Percentiles rank a stretch among this genome's conserved stretches.
These are phyloP conservation scores for Lomographa bimaculata DNA, from an alignment of 2,888 invertebrate species.

Conservation along the genomic window DNA sequence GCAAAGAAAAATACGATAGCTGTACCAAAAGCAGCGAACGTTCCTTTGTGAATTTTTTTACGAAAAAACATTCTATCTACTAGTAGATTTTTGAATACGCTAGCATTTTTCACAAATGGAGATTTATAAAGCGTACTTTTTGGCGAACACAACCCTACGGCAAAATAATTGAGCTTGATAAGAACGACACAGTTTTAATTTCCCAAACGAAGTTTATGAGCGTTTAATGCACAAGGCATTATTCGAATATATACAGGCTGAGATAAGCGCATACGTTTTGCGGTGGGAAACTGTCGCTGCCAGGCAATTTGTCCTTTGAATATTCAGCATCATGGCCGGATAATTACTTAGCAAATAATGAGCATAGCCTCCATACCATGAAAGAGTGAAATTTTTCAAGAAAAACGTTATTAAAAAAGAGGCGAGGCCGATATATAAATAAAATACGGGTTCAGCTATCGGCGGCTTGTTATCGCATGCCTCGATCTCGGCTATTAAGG, in stretches of 20 bases:
- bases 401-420: slow-evolving; percentile 82
- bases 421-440: slow-evolving; percentile 80
- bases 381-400: slow-evolving; percentile 79
- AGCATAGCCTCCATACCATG: slow-evolving; percentile 71
- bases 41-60: slow-evolving; percentile 20
- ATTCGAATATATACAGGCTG: too few species aligned
- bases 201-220: slow-evolving; percentile 1
- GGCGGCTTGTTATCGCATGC: slow-evolving; percentile 84
- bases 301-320: slow-evolving; percentile 68
- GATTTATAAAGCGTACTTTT: slow-evolving; percentile 11
- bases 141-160: background rate
- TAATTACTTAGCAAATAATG: slow-evolving; percentile 77
- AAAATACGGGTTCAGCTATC: slow-evolving; percentile 84
- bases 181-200: slow-evolving; percentile 11
- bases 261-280: slow-evolving; percentile 3
- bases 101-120: slow-evolving; percentile 5
- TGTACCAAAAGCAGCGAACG: slow-evolving; percentile 6
- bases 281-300: slow-evolving; percentile 57
- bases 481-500: slow-evolving; percentile 75
- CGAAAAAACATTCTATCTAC: slow-evolving; percentile 14
- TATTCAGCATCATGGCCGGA: slow-evolving; percentile 68
- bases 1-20: slow-evolving; percentile 17
- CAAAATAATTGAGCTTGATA: slow-evolving; percentile 15
- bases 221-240: background rate
- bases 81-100: slow-evolving; percentile 11